Conservation (phyloP, 2,888 invertebrate genomes). For the Acleris sparsana region DNA sequence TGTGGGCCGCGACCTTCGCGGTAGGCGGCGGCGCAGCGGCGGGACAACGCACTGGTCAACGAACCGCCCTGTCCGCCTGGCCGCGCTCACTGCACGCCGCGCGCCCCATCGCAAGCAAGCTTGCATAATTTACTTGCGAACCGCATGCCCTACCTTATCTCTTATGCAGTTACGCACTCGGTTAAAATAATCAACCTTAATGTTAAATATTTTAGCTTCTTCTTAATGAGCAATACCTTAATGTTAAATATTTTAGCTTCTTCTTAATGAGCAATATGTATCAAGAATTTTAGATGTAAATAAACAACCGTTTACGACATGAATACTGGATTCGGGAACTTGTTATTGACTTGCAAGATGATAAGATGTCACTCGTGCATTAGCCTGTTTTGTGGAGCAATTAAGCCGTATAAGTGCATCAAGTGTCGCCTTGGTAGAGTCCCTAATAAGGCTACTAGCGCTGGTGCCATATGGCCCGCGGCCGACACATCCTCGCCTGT, state of each 20-base stretch:
- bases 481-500: conserved; percentile 71
- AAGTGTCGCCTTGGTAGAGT: conserved; percentile 79
- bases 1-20: conserved; percentile 79
- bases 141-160: conserved; percentile 60
- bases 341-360: conserved; percentile 54
- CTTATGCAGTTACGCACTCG: conserved; percentile 61
- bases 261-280: not conserved
- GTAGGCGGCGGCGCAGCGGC: conserved; percentile 70
- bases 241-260: not conserved
- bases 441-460: conserved; percentile 76
- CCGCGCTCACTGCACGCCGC: conserved; percentile 42
- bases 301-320: not conserved
- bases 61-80: conserved; percentile 73
- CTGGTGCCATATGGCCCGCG: conserved; percentile 78
- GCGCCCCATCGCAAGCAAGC: conserved; percentile 56
- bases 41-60: conserved; percentile 82
- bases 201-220: not conserved
- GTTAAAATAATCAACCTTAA: conserved; percentile 46
- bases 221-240: not conserved
- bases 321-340: not conserved
- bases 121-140: conserved; percentile 72
- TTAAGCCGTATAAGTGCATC: conserved; percentile 82
- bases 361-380: conserved; percentile 62
- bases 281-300: not conserved
- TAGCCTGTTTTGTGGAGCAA: conserved; percentile 71